Conservation (phyloP, 2,888 invertebrate genomes). For the Ditylenchus weischeri region DNA sequence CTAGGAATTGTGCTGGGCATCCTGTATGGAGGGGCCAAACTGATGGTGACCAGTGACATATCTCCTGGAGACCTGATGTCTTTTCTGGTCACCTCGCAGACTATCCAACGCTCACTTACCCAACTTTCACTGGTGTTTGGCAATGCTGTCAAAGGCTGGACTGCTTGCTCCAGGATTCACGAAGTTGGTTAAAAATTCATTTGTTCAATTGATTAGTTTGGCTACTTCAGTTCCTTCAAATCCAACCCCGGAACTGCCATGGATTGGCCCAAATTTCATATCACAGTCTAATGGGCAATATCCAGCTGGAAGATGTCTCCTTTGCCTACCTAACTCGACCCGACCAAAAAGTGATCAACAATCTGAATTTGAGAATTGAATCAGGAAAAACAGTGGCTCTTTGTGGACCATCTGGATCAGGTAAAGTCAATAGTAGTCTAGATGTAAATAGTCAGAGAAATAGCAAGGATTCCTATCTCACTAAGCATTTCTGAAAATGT, state of each 20-base stretch:
- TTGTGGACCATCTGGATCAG: conserved; percentile 88
- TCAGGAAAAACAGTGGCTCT: conserved; percentile 86
- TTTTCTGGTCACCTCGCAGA: conserved; percentile 89
- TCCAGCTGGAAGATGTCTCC: conserved; percentile 78
- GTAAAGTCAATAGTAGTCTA: conserved; percentile 59
- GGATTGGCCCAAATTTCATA: conserved; percentile 72
- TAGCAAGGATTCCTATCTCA: no score
- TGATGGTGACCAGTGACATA: conserved; percentile 77
- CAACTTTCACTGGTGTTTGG: conserved; percentile 88
- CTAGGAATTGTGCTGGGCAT: conserved; percentile 79
- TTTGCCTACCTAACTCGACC: conserved; percentile 79
- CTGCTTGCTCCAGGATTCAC: conserved; percentile 26
- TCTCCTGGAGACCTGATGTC: conserved; percentile 90
- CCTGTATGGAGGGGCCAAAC: conserved; percentile 81
- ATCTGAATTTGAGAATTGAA: conserved; percentile 77
- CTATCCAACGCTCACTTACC: conserved; percentile 84
- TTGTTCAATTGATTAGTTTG: not conserved
- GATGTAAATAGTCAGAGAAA: not conserved
- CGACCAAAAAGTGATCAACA: conserved; percentile 70
- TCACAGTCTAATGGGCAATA: conserved; percentile 73
- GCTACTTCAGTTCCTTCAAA: conserved; percentile 15
- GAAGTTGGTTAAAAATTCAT: conserved; percentile 12
- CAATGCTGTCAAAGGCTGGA: conserved; percentile 74
- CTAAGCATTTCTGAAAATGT: not conserved
- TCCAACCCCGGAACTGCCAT: conserved; percentile 60